phyloP scores from a whole-genome alignment of 2,888 invertebrate species.

The Elysia crispata region DNA sequence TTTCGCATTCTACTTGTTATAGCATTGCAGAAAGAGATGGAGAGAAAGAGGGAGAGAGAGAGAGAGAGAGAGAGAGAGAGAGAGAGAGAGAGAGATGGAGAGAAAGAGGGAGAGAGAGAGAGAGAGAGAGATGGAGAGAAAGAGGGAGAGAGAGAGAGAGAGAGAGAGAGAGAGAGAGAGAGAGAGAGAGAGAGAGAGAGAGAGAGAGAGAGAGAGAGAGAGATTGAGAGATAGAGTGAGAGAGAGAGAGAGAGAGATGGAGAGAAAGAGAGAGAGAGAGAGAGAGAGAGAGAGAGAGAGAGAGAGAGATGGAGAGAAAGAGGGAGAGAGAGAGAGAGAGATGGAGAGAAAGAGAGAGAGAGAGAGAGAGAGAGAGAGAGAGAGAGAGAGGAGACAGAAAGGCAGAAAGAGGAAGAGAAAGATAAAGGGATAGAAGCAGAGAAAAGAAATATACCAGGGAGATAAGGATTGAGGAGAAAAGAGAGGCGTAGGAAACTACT shows the following conservation, averaged over 20 bases:
- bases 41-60: not conserved
- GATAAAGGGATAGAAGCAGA: too few species aligned
- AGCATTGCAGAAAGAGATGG: not conserved
- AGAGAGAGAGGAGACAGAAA: too few species aligned
- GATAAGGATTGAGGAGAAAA: too few species aligned
- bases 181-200: slow-evolving; percentile 2
- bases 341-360: too few species aligned
- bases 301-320: too few species aligned
- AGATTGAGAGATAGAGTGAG: slow-evolving; percentile 36
- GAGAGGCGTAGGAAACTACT: too few species aligned
- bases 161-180: slow-evolving; percentile 27
- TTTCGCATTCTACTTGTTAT: too few species aligned
- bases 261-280: slow-evolving; percentile 14
- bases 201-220: slow-evolving; percentile 37
- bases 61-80: slow-evolving; percentile 2
- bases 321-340: too few species aligned
- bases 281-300: slow-evolving; percentile 2
- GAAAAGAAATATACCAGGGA: too few species aligned
- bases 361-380: too few species aligned
- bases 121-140: not conserved
- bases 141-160: slow-evolving; percentile 16
- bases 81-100: not conserved
- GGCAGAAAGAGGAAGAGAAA: too few species aligned
- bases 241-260: slow-evolving; percentile 32
- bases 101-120: slow-evolving; percentile 4